Conservation (phyloP, 2,797 vertebrate genomes). For the Australoheros facetus region DNA sequence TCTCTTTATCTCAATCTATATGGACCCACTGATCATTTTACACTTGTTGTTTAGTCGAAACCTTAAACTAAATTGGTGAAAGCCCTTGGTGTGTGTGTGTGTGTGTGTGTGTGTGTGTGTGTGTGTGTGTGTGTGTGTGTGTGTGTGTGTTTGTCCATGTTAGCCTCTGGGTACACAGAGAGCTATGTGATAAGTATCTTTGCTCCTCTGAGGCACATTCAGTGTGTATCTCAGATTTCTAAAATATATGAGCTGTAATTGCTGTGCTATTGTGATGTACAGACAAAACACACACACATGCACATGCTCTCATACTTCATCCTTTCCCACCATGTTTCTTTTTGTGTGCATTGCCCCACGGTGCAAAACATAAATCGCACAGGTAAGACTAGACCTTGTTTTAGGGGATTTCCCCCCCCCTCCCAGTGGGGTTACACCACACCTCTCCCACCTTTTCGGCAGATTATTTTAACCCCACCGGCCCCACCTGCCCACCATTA, state of each 20-base stretch:
- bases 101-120: background rate
- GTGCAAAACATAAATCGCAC: slow-evolving; percentile 3
- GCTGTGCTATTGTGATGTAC: slow-evolving; percentile 25
- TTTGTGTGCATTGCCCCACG: slow-evolving; percentile 3
- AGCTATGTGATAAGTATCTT: slow-evolving; percentile 11
- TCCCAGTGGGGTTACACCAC: background rate
- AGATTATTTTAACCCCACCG: slow-evolving; percentile 11
- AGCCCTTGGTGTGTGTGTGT: background rate
- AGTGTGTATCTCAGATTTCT: slow-evolving; percentile 49
- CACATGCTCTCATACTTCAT: background rate
- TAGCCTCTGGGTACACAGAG: background rate
- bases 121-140: background rate
- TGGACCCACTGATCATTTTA: slow-evolving; percentile 49
- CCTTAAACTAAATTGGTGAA: slow-evolving; percentile 30
- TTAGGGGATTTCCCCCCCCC: background rate
- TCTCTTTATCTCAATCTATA: slow-evolving; percentile 18
- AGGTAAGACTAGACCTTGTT: slow-evolving; percentile 26
- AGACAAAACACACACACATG: background rate
- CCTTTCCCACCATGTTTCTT: background rate
- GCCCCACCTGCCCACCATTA: slow-evolving; percentile 29
- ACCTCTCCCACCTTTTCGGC: background rate
- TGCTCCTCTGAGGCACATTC: slow-evolving; percentile 20
- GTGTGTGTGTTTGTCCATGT: background rate
- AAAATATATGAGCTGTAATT: slow-evolving; percentile 30
- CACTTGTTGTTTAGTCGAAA: slow-evolving; percentile 46